Conservation (phyloP, 2,888 invertebrate species). For the Ryuthela nishihirai region DNA sequence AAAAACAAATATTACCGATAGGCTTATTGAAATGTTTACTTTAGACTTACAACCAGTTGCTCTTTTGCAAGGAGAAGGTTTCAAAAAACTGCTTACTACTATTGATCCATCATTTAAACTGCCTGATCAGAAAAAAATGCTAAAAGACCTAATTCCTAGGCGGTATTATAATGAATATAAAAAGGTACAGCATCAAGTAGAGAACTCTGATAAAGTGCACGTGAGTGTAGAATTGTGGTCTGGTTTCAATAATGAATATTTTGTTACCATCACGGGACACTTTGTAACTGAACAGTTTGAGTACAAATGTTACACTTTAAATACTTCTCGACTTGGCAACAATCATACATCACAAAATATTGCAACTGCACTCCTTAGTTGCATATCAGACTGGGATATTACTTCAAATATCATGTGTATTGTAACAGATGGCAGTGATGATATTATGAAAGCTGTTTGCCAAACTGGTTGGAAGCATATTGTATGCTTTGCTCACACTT, state of each 20-base stretch:
- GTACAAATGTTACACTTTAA: slow-evolving; percentile 19
- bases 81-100: slow-evolving; percentile 10
- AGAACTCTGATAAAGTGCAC: slow-evolving; percentile 25
- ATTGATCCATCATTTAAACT: slow-evolving; percentile 19
- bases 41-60: slow-evolving; percentile 23
- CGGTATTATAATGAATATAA: slow-evolving; percentile 31
- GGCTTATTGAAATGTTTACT: slow-evolving; percentile 25
- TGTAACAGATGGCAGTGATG: slow-evolving; percentile 22
- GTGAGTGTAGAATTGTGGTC: slow-evolving; percentile 24
- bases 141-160: slow-evolving; percentile 30
- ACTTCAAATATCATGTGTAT: slow-evolving; percentile 26
- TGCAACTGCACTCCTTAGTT: slow-evolving; percentile 18
- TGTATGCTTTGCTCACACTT: slow-evolving; percentile 23
- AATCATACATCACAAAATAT: slow-evolving; percentile 10
- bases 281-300: slow-evolving; percentile 21
- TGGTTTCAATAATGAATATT: slow-evolving; percentile 16
- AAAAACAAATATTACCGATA: slow-evolving; percentile 23
- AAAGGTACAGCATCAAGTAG: slow-evolving; percentile 24
- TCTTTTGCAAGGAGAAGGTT: slow-evolving; percentile 22
- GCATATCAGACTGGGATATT: slow-evolving; percentile 28
- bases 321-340: slow-evolving; percentile 8
- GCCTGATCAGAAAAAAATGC: slow-evolving; percentile 24
- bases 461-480: slow-evolving; percentile 24
- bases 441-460: slow-evolving; percentile 9
- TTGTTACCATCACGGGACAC: slow-evolving; percentile 22